A percentile compares a stretch with the other conserved stretches of the same genome.
These are phyloP conservation scores for Agrochola lychnidis DNA, from an alignment of 2,888 invertebrate genomes.

Conservation along the genomic window DNA sequence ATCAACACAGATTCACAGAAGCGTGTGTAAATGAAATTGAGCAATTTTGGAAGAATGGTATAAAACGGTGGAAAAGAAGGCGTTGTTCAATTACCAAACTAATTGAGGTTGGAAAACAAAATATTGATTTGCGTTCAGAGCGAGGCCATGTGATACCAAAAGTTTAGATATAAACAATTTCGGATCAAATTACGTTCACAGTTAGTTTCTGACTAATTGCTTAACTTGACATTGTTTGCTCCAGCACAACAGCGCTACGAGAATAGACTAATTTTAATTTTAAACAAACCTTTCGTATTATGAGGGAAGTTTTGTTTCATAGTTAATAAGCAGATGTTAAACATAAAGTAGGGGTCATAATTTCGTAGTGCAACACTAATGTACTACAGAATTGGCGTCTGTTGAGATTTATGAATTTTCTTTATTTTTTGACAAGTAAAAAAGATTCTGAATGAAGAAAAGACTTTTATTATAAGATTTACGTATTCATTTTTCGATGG, in stretches of 20 bases:
- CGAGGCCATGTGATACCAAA: conserved; percentile 49
- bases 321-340: conserved; percentile 1
- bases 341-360: neutral
- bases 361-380: neutral
- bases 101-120: conserved; percentile 40
- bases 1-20: conserved; percentile 4
- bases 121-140: conserved; percentile 38
- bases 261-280: conserved; percentile 39
- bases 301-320: neutral
- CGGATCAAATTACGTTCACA: conserved; percentile 62
- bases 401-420: neutral
- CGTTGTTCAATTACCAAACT: conserved; percentile 17
- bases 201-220: conserved; percentile 67
- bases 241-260: conserved; percentile 53
- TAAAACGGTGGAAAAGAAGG: conserved; percentile 14
- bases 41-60: neutral
- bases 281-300: conserved; percentile 13
- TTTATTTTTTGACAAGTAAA: conserved; percentile 1
- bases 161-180: conserved; percentile 66
- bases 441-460: neutral
- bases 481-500: conserved; percentile 16
- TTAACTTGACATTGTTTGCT: conserved; percentile 67
- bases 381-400: neutral
- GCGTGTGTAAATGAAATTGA: conserved; percentile 16
- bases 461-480: neutral